Evolutionary conservation across 2,888 invertebrate species (phyloP).

Genomic region (Daptonema setosum): DNA sequence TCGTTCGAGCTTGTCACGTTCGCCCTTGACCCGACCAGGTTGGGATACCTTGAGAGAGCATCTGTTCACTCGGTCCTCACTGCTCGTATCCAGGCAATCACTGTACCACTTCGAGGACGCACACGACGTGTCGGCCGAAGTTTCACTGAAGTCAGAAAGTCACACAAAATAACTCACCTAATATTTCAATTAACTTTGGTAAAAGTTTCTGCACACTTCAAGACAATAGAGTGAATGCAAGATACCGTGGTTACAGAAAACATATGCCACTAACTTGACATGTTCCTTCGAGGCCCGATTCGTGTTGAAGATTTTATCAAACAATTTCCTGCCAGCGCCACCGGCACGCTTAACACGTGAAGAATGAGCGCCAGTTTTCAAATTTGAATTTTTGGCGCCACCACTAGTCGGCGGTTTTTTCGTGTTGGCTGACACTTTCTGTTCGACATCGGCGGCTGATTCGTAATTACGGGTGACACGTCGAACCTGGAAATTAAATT

Average conservation of each 20-base stretch:
- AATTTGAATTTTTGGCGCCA: neutral
- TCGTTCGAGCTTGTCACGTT: neutral
- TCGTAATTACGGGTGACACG: neutral
- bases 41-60: neutral
- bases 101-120: too few species aligned
- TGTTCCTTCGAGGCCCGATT: neutral
- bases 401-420: neutral
- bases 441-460: neutral
- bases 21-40: neutral
- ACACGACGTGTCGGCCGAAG: too few species aligned
- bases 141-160: too few species aligned
- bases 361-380: neutral
- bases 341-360: neutral
- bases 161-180: too few species aligned
- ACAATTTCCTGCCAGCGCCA: neutral
- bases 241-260: too few species aligned
- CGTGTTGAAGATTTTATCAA: neutral
- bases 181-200: too few species aligned
- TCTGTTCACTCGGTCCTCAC: too few species aligned
- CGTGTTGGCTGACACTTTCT: neutral
- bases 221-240: too few species aligned
- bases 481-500: neutral
- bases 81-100: too few species aligned
- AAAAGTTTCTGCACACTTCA: too few species aligned
- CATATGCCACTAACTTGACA: too few species aligned